Conservation (phyloP, 2,797 vertebrate genomes). For the Sebastes alutus region DNA sequence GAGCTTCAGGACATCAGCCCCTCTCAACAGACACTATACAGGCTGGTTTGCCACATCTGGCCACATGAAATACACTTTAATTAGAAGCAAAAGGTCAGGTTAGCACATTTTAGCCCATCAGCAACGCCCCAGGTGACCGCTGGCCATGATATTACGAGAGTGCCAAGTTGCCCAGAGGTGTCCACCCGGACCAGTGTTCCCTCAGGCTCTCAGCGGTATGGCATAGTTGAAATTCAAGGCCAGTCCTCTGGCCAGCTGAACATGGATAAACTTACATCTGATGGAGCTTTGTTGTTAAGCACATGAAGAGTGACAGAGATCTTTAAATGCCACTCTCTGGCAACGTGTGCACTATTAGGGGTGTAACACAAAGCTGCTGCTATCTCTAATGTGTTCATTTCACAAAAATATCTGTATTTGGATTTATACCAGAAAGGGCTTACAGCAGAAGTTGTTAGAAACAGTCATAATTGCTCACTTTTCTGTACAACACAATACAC, state of each 20-base stretch:
- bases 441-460: neutral
- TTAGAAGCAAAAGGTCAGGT: slow-evolving; percentile 80
- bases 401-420: neutral
- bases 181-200: slow-evolving; percentile 24
- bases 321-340: slow-evolving; percentile 22
- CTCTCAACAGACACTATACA: neutral
- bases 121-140: slow-evolving; percentile 47
- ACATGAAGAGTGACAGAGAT: slow-evolving; percentile 19
- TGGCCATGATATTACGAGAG: slow-evolving; percentile 53
- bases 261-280: neutral
- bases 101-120: slow-evolving; percentile 67
- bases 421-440: neutral
- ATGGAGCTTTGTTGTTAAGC: slow-evolving; percentile 1
- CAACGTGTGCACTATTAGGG: neutral
- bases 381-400: neutral
- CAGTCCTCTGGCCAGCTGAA: slow-evolving; percentile 10
- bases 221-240: slow-evolving; percentile 40
- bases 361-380: neutral
- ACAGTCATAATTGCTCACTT: neutral
- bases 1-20: slow-evolving; percentile 34
- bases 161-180: slow-evolving; percentile 60
- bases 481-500: neutral
- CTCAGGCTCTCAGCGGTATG: slow-evolving; percentile 18
- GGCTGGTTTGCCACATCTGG: slow-evolving; percentile 66
- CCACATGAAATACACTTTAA: slow-evolving; percentile 55